Percentiles rank a stretch among this genome's conserved stretches.
phyloP scores from a whole-genome alignment of 2,797 vertebrate species.

The Cephalopachus bancanus region DNA sequence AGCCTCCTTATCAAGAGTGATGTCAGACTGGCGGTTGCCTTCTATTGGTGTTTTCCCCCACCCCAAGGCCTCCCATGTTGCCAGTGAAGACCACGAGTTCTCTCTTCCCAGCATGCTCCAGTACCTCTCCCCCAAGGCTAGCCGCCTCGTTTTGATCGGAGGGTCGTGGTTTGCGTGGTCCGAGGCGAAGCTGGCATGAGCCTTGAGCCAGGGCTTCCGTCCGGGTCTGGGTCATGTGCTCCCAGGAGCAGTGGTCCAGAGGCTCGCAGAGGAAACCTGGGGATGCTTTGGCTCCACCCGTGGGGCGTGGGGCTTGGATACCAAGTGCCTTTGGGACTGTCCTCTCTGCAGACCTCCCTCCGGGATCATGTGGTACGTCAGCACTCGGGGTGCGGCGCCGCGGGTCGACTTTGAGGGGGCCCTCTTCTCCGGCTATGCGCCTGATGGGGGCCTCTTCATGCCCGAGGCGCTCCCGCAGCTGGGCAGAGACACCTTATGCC shows the following conservation, averaged over 20 bases:
- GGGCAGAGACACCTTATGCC: conserved; percentile 86
- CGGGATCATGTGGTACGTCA: conserved; percentile 92
- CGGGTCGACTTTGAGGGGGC: conserved; percentile 91
- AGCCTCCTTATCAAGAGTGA: not conserved
- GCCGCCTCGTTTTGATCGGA: not conserved
- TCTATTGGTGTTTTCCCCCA: not conserved
- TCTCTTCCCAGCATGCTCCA: not conserved
- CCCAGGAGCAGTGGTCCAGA: conserved; percentile 70
- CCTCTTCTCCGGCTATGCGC: conserved; percentile 94
- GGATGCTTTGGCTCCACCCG: not conserved
- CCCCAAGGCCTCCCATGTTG: not conserved
- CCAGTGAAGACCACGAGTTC: not conserved
- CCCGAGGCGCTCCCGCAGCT: conserved; percentile 91
- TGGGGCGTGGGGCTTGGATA: not conserved
- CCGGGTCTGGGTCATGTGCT: conserved; percentile 25
- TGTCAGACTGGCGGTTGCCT: not conserved
- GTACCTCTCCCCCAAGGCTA: not conserved
- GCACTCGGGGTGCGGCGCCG: conserved; percentile 91
- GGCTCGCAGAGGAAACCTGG: not conserved
- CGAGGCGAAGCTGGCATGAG: not conserved
- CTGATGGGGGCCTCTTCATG: conserved; percentile 96
- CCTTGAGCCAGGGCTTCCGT: not conserved
- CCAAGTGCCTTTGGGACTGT: not conserved
- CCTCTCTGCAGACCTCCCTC: conserved; percentile 24
- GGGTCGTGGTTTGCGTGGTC: not conserved